These are phyloP conservation scores for Thamnophis elegans DNA, from an alignment of 2,797 vertebrate genomes.

Conservation along the genomic window DNA sequence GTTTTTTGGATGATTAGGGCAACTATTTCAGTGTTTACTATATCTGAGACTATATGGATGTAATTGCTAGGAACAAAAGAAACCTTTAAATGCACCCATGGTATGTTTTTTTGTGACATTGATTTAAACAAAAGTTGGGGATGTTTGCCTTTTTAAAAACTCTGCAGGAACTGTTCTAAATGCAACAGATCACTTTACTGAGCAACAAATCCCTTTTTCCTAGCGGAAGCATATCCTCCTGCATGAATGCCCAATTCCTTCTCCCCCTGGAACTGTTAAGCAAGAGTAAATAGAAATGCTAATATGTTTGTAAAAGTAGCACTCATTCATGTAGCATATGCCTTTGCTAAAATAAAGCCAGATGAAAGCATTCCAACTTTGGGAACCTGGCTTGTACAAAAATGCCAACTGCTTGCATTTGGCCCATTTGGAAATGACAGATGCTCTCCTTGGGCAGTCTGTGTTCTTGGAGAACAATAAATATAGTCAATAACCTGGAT, in stretches of 20 bases:
- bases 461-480: background rate
- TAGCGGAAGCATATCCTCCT: background rate
- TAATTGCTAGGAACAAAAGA: background rate
- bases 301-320: background rate
- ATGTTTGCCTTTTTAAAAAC: background rate
- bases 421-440: background rate
- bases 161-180: background rate
- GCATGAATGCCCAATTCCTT: background rate
- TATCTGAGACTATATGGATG: background rate
- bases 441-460: constrained; percentile 22
- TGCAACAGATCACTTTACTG: background rate
- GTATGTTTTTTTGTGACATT: background rate
- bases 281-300: background rate
- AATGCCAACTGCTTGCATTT: background rate
- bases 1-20: background rate
- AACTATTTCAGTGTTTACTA: background rate
- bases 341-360: constrained; percentile 1
- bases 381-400: background rate
- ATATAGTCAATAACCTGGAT: constrained; percentile 18
- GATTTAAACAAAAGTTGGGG: background rate
- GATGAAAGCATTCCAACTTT: constrained; percentile 14
- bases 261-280: constrained; percentile 8
- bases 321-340: background rate
- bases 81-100: background rate
- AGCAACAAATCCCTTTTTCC: background rate